Evolutionary conservation across 2,113 vertebrate genomes (phyloP), one percentile per base, ranked within the genome.

Genomic region (Seriola dumerili): DNA sequence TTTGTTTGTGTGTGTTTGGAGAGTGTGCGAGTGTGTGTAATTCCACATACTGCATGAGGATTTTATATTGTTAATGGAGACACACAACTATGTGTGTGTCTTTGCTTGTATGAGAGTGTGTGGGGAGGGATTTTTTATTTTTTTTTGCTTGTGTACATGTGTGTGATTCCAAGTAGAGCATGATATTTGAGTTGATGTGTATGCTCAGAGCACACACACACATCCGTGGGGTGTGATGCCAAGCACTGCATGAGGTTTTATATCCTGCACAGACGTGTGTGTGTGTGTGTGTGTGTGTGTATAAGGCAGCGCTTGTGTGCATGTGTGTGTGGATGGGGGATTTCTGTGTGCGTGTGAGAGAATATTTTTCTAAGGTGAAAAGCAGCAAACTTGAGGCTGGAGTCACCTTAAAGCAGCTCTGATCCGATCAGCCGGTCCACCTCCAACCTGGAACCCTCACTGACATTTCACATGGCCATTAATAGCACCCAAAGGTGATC

Each of bases 401-500:
- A 38, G 69, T 65, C 76, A 44, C 62, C 54, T 81, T 58, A 75
- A 65, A 83, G 79, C 78, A 16, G 54, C 73, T 86, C 79, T 54
- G 77, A 78, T 69, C 74, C 40, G 74, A 81, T 80, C 70, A 80
- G 50, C 50, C 8, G 23, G 16, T 64, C 75, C 78, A 83, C 85
- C 81, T 85, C 50, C 78, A 71, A 63, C 85, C 72, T 25, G 25
- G 17, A 84, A 80, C 69, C 63, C 82, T 14, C 74, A 0, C 79
- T 81, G 83, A 77, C 77, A 87, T 93, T 89, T 91, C 85, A 85
- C 80, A 76, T 1, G 72, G 76, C 74, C 88, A 17, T 86, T 85
- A 88, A 80, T 48, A 36, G 77, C 85, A 86, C 87, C 92, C 89
- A 83, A 85, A 94, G 94, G 89, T 89, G 91, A 90, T 71, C 73